phyloP scores from a whole-genome alignment of 2,113 vertebrate species.

The Tringa solitaria region DNA sequence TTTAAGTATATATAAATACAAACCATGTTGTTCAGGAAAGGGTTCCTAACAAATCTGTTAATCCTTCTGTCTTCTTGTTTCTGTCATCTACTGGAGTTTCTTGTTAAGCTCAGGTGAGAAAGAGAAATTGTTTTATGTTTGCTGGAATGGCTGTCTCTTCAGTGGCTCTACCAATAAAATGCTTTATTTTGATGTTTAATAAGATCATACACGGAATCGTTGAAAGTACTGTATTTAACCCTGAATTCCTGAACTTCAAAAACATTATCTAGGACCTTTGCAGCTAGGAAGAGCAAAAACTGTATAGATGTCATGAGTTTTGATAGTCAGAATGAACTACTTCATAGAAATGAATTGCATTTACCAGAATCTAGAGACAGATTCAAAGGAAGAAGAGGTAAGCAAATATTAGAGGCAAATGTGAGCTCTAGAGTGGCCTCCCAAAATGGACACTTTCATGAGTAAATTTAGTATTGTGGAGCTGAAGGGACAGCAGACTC shows the following conservation, averaged over 20 bases:
- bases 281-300: not conserved
- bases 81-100: not conserved
- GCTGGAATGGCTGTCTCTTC: not conserved
- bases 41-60: not conserved
- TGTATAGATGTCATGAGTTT: not conserved
- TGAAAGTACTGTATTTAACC: not conserved
- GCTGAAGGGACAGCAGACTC: not conserved
- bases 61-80: not conserved
- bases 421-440: not conserved
- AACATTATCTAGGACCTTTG: not conserved
- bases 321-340: not conserved
- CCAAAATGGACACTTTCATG: not conserved
- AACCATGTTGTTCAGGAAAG: not conserved
- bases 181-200: not conserved
- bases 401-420: not conserved
- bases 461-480: not conserved
- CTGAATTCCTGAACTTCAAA: not conserved
- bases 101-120: not conserved
- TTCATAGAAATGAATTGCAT: not conserved
- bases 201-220: not conserved
- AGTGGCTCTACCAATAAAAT: not conserved
- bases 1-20: not conserved
- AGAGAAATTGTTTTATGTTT: not conserved
- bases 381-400: not conserved
- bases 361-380: not conserved